Base-by-base conservation (phyloP, 2,888 invertebrate species). In the Tridacna crocea region DNA sequence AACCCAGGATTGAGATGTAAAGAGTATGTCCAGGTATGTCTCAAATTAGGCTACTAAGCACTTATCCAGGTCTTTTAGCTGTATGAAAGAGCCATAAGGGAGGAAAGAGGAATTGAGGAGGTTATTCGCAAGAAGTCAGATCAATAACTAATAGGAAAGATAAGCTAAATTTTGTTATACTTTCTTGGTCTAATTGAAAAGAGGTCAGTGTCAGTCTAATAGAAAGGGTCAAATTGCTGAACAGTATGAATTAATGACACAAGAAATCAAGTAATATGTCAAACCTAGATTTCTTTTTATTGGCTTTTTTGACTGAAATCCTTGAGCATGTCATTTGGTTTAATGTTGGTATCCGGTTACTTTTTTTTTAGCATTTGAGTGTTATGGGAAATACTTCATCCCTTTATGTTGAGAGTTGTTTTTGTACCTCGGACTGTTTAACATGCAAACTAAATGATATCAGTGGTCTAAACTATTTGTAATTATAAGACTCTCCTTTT, bases 251-350 rank as follows among this genome's bases (percentile, higher is more conserved):
- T 66, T 46, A 66, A 66, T 66, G 66, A 66, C 66, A 66, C 66
- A 66, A 66, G 66, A 66, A 66, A 66, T 66, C 66, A 66, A 66
- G 46, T 46, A 46, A 66, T 46, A 66, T 66, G 66, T 66, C 66
- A 66, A 46, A 66, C 66, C 66, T 46, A 15, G 66, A 46, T 66
- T 8, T 66, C 46, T 66, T 66, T 66, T n/a, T 66, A 66, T 36
- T 17, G 15, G 19, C 66, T 66, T 66, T 66, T 66, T 46, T 66
- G 66, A 46, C 46, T 46, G 66, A 10, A n/a, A 46, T 46, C 66
- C 46, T 66, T 66, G 46, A 66, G 46, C 66, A 66, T 66, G 66
- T 66, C 66, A 66, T 66, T 66, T 66, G 46, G 66, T 66, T 66
- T 66, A 66, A 66, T 66, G 66, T 66, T 19, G 66, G n/a, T 66